Evolutionary conservation across 2,888 invertebrate genomes (phyloP).

Genomic region (Acanthosepion esculentum): DNA sequence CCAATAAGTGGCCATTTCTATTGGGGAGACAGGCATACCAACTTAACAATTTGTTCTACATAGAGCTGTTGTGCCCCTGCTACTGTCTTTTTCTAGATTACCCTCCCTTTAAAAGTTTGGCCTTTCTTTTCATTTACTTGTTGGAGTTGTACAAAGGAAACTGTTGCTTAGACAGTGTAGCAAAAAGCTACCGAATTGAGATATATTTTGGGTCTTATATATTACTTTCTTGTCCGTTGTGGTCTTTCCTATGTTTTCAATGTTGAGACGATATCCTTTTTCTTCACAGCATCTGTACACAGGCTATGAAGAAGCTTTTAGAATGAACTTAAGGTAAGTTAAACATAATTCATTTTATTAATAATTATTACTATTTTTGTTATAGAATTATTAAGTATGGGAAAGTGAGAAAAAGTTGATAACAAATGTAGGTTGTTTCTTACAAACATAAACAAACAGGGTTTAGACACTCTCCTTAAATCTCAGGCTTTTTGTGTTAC

Average conservation of each 20-base stretch:
- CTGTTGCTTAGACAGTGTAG: not conserved
- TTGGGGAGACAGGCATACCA: not conserved
- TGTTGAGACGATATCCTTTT: conserved; percentile 40
- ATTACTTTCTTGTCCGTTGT: not conserved
- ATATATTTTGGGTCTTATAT: not conserved
- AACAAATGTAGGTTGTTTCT: not conserved
- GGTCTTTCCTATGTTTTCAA: conserved; percentile 37
- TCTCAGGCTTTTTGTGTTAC: not conserved
- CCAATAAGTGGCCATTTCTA: not conserved
- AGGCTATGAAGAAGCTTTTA: conserved; percentile 43
- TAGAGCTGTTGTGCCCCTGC: not conserved
- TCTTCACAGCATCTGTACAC: conserved; percentile 13
- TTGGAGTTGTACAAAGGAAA: not conserved
- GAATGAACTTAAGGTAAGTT: conserved; percentile 46
- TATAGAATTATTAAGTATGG: not conserved
- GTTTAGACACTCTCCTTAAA: not conserved
- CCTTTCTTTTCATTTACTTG: conserved; percentile 18
- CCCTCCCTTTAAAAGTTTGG: not conserved
- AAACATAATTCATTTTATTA: not conserved
- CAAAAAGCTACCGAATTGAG: not conserved
- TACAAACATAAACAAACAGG: not conserved
- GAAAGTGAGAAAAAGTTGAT: not conserved
- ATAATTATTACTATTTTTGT: not conserved
- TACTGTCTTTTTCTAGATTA: conserved; percentile 4
- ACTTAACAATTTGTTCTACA: conserved; percentile 21